These are phyloP conservation scores for Spinibarbus caldwelli DNA, from an alignment of 2,797 vertebrate species.

Conservation along the genomic window DNA sequence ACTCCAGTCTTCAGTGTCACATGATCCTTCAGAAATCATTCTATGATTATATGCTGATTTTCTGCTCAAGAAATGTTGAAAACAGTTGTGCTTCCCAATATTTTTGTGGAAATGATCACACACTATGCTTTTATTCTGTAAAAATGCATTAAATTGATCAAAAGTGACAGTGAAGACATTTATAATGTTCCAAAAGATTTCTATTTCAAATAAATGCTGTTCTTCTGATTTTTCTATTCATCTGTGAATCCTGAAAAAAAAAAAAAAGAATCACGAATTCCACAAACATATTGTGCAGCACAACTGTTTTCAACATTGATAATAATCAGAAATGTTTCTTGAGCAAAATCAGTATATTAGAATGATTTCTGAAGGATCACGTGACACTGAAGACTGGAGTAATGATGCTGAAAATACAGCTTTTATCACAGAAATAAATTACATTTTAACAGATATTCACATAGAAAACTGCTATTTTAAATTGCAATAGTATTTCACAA, in stretches of 20 bases:
- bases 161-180: not conserved
- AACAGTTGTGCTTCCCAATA: not conserved
- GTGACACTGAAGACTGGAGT: not conserved
- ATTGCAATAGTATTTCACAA: not conserved
- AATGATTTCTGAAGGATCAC: not conserved
- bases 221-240: not conserved
- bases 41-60: not conserved
- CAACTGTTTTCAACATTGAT: not conserved
- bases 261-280: not conserved
- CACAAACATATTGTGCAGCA: not conserved
- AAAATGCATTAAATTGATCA: not conserved
- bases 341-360: not conserved
- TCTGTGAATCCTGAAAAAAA: not conserved
- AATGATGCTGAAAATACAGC: not conserved
- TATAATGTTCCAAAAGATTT: not conserved
- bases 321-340: too few species aligned
- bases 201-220: not conserved
- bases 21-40: not conserved
- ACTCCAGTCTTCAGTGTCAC: not conserved
- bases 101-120: not conserved
- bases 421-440: not conserved
- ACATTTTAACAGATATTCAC: not conserved
- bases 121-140: too few species aligned
- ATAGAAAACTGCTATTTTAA: not conserved
- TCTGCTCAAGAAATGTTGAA: too few species aligned